Evolutionary conservation across 2,888 invertebrate species (phyloP), one percentile per base, ranked within the genome.

Genomic region (Diloba caeruleocephala): DNA sequence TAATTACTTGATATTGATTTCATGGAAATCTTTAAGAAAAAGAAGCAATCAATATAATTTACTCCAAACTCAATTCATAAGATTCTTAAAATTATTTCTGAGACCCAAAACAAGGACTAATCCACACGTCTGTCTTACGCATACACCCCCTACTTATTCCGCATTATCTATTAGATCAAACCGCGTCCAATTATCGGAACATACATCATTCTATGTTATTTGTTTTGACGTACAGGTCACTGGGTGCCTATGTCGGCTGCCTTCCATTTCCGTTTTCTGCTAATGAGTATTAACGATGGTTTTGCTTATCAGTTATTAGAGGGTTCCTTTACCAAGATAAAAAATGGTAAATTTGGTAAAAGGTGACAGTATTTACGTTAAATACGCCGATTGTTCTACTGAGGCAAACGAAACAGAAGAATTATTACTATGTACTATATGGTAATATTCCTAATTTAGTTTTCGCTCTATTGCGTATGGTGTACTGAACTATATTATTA

Each of bases 131-230:
- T 1, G 13, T 25, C 2, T 3, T 14, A 48, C 10, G n/a, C 15
- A 21, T 51, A 37, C 28, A 39, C 58, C 44, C 58, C 69, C 74
- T 74, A 71, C 72, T 62, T 57, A 78, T 78, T 79, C 72, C 39
- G 55, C 55, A 70, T 50, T 85, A 87, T 87, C 82, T 69, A 69
- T 52, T 75, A 65, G 80, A 89, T 88, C 87, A 80, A 79, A 85
- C 82, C 77, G 75, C 76, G 82, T 80, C 82, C 87, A 84, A 90
- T 89, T 90, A 91, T 85, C 82, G 81, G 74, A 62, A 82, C 89
- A 91, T 92, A 82, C 78, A 90, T 91, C 90, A 90, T 88, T 69
- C 71, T 55, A 61, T 74, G 79, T 85, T 88, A 88, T 89, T 89
- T 89, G 89, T 88, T 90, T 84, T 88, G 90, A 90, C 88, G 83